These are phyloP conservation scores for Alosa sapidissima DNA, from an alignment of 2,797 vertebrate species.

Conservation along the genomic window DNA sequence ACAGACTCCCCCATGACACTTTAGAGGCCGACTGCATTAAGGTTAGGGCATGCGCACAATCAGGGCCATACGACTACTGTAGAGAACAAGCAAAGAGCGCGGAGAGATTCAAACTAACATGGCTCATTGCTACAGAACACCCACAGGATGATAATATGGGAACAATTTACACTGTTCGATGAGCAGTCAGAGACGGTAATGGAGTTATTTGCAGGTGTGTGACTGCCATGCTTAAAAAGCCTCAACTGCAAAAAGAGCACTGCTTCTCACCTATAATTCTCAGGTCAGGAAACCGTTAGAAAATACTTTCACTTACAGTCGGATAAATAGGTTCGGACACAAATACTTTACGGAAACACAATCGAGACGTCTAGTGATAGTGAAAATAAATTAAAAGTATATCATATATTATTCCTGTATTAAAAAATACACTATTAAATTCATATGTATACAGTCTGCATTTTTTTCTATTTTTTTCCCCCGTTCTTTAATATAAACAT, in stretches of 20 bases:
- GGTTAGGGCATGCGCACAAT: not conserved
- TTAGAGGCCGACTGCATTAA: not conserved
- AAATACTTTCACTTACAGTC: conserved; percentile 26
- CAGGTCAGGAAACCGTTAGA: not conserved
- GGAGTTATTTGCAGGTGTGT: not conserved
- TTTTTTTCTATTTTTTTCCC: conserved; percentile 39
- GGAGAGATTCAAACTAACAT: not conserved
- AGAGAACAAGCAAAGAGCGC: not conserved
- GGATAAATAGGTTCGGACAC: conserved; percentile 45
- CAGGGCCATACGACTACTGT: not conserved
- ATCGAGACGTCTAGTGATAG: conserved; percentile 63
- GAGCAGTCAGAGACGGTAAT: conserved; percentile 3
- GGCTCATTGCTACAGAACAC: not conserved
- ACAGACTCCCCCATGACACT: not conserved
- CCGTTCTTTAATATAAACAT: conserved; percentile 62
- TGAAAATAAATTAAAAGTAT: conserved; percentile 69
- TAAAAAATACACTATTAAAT: conserved; percentile 82
- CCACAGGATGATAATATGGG: not conserved
- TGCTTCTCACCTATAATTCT: not conserved
- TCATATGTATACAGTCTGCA: conserved; percentile 64
- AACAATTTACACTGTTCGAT: not conserved
- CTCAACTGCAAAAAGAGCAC: not conserved
- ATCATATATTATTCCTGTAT: conserved; percentile 68
- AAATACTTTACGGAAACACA: conserved; percentile 60
- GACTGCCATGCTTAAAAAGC: not conserved